Base-by-base conservation (phyloP, 2,888 invertebrate genomes). In the Lampropteryx suffumata region DNA sequence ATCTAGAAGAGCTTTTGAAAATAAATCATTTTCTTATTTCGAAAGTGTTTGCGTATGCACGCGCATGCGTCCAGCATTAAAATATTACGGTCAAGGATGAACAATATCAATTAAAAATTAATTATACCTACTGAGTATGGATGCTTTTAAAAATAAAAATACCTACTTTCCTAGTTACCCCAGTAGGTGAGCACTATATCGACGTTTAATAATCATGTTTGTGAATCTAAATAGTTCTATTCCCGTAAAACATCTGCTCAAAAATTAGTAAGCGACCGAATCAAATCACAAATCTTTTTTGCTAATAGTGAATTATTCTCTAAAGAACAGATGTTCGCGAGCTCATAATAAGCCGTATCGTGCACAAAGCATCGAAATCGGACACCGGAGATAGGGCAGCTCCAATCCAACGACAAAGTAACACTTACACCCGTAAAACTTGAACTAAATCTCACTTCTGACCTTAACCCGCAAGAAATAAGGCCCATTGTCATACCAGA, bases 311-410 rank as follows among this genome's bases (percentile, higher is more conserved):
- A 82, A 84, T 83, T 80, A 85, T 78, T 81, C 76, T 73, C 76
- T 76, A 68, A 70, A 67, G 82, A 79, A 82, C 90, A 90, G 88
- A 88, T 90, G 86, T 87, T 85, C 82, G 76, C 83, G 73, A 70
- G 75, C 79, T 83, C 76, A 90, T 90, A 88, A 90, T 90, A 88
- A 90, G 90, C 79, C 82, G 74, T 87, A 88, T 90, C 90, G 88
- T 73, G 79, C 73, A 88, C 87, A 90, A 90, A 86, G 84, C 80
- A 81, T 82, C 79, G 90, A 84, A 86, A 90, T 88, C 84, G 78
- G 87, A 90, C 88, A 90, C 90, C 87, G 83, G 81, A 82, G 88
- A 87, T 86, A 86, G 86, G 83, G 83, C 82, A 84, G 76, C 73
- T 69, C 78, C 75, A 79, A 79, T 78, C 74, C 68, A 65, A 62